phyloP scores from a whole-genome alignment of 2,113 vertebrate species.

The Peromyscus leucopus region DNA sequence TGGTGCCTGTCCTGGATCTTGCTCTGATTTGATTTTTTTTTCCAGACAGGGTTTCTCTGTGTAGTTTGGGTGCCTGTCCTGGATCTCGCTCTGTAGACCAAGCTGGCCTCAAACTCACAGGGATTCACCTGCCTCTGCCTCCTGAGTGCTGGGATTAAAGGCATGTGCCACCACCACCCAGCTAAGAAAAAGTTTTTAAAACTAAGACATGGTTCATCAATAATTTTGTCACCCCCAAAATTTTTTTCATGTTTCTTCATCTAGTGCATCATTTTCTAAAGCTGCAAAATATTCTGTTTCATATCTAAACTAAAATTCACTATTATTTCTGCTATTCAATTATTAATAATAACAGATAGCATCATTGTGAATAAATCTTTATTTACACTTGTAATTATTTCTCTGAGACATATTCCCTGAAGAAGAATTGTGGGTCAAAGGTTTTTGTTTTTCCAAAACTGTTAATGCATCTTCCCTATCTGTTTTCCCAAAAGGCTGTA shows the following conservation, averaged over 20 bases:
- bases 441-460: neutral
- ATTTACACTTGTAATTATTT: slow-evolving; percentile 15
- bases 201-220: neutral
- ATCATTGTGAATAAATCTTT: slow-evolving; percentile 2
- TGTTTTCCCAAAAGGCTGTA: slow-evolving; percentile 2
- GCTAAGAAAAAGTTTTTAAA: no score
- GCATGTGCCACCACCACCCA: no score
- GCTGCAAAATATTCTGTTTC: neutral
- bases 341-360: neutral
- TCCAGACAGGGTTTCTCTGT: no score
- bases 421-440: neutral
- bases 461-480: neutral
- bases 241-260: neutral
- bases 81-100: no score
- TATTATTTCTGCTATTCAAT: neutral
- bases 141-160: no score
- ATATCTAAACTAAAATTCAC: neutral
- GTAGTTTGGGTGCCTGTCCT: no score
- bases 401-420: neutral
- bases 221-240: neutral
- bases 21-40: no score
- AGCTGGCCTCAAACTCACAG: no score
- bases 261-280: slow-evolving; percentile 5
- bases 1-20: no score
- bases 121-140: no score